Evolutionary conservation across 2,797 vertebrate genomes (phyloP).

Genomic region (Melanotaenia boesemani): DNA sequence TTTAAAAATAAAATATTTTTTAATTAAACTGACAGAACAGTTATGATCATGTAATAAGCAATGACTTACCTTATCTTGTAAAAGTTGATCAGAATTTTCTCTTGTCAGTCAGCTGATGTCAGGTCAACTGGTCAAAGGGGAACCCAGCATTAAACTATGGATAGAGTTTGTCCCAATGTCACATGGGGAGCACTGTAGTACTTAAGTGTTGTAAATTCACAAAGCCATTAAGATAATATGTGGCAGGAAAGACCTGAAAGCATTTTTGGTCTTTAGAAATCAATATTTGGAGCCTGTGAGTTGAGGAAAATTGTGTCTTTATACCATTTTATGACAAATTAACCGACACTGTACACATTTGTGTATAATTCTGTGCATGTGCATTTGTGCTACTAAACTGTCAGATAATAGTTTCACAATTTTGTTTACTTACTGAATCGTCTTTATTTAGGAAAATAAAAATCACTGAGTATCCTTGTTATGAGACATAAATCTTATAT

Average conservation of each 20-base stretch:
- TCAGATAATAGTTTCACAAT: constrained; percentile 53
- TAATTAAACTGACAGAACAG: neutral
- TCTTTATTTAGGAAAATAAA: constrained; percentile 76
- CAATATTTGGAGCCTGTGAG: constrained; percentile 2
- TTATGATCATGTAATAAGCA: neutral
- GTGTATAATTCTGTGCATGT: neutral
- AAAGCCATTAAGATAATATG: neutral
- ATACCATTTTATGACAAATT: constrained; percentile 11
- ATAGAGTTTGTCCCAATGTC: constrained; percentile 2
- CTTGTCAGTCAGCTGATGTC: neutral
- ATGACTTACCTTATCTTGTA: neutral
- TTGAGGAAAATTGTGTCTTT: neutral
- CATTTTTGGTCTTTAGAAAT: constrained; percentile 24
- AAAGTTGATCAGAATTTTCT: neutral
- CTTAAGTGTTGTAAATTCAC: constrained; percentile 1
- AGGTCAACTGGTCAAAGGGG: neutral
- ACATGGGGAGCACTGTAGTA: neutral
- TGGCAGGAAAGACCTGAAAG: neutral
- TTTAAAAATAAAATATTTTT: no score
- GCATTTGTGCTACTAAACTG: neutral
- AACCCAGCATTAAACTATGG: neutral
- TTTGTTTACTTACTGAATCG: constrained; percentile 63
- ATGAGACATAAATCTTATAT: constrained; percentile 77
- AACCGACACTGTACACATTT: neutral
- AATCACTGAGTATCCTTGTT: constrained; percentile 68